Conservation (phyloP, 1,140 invertebrate genomes). For the Drosophila parabipectinata region DNA sequence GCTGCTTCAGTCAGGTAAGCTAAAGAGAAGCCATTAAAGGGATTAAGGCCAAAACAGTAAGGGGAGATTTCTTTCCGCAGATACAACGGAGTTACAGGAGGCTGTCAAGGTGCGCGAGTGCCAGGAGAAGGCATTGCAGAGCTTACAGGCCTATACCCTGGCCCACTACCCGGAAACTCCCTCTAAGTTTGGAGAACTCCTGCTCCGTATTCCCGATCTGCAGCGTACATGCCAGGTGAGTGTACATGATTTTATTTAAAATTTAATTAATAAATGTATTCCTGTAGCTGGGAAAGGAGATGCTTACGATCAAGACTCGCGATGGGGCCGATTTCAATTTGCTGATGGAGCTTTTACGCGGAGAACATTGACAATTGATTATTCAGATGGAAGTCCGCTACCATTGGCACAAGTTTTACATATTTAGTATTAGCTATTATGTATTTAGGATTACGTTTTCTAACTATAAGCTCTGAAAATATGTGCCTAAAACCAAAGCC, state of each 20-base stretch:
- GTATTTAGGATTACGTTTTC: constrained; percentile 52
- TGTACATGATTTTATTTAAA: neutral
- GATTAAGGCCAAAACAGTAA: neutral
- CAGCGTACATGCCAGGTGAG: constrained; percentile 95
- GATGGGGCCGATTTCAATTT: constrained; percentile 96
- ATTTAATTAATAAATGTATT: neutral
- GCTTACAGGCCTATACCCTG: constrained; percentile 95
- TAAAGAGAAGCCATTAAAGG: neutral
- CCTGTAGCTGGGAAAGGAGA: constrained; percentile 94
- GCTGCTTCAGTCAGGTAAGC: constrained; percentile 94
- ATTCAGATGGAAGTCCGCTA: constrained; percentile 19
- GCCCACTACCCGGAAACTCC: constrained; percentile 96
- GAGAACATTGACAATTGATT: constrained; percentile 89
- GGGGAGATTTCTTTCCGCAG: constrained; percentile 85
- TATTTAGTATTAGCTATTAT: constrained; percentile 72
- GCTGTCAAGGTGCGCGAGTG: constrained; percentile 95
- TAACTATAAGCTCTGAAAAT: constrained; percentile 77
- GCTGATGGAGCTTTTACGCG: constrained; percentile 96
- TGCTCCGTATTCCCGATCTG: constrained; percentile 96
- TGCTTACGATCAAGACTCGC: constrained; percentile 93
- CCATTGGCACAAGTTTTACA: constrained; percentile 61
- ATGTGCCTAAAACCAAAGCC: constrained; percentile 73
- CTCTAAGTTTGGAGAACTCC: constrained; percentile 96
- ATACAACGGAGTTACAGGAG: constrained; percentile 95
- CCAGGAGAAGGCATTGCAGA: constrained; percentile 96